phyloP scores from a whole-genome alignment of 2,113 vertebrate species.

The Pangasianodon hypophthalmus region DNA sequence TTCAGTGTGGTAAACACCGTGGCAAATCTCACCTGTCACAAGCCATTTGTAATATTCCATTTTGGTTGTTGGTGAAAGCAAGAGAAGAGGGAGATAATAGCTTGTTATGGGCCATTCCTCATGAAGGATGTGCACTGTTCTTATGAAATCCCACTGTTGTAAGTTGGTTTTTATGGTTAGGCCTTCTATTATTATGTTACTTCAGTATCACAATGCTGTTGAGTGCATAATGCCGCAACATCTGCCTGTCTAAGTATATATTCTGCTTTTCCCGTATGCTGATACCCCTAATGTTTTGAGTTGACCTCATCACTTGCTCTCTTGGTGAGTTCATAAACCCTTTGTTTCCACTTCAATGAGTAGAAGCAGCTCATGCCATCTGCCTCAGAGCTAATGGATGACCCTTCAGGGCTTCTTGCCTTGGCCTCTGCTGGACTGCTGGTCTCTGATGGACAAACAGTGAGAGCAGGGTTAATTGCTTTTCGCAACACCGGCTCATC shows the following conservation, averaged over 20 bases:
- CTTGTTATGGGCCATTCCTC: conserved; percentile 42
- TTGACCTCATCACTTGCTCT: conserved; percentile 42
- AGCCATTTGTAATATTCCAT: conserved; percentile 50
- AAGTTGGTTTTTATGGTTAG: background rate
- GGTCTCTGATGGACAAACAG: conserved; percentile 11
- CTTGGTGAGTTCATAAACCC: conserved; percentile 45
- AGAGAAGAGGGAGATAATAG: conserved; percentile 42
- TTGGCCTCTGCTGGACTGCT: conserved; percentile 12
- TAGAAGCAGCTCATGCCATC: conserved; percentile 47
- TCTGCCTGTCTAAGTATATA: background rate
- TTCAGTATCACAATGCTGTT: background rate
- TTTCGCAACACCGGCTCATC: conserved; percentile 32
- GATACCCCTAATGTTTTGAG: background rate
- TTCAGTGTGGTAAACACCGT: conserved; percentile 50
- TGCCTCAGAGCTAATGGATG: conserved; percentile 47
- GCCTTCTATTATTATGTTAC: background rate
- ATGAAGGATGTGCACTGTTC: conserved; percentile 7
- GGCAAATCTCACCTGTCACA: conserved; percentile 52
- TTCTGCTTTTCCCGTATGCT: background rate
- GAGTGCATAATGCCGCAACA: background rate
- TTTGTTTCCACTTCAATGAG: conserved; percentile 50
- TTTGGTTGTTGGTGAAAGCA: conserved; percentile 40
- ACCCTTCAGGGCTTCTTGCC: conserved; percentile 37
- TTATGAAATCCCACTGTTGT: conserved; percentile 7
- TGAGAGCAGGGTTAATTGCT: conserved; percentile 50